phyloP scores from a whole-genome alignment of 2,888 invertebrate species.

The Corbicula japonica region DNA sequence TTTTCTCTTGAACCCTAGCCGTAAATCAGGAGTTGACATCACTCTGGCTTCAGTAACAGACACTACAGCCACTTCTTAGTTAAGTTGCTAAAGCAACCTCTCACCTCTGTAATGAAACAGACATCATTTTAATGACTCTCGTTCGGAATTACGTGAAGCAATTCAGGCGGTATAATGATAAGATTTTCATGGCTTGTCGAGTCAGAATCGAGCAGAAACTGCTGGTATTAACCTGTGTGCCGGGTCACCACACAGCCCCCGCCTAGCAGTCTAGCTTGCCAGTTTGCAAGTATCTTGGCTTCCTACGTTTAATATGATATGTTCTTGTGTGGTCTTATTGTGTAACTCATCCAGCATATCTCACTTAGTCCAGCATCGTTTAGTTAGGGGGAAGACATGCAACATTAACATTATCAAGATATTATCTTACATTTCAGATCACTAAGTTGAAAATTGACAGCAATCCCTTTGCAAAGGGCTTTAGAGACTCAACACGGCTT shows the following conservation, averaged over 20 bases:
- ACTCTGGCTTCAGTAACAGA: slow-evolving; percentile 44
- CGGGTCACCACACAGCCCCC: slow-evolving; percentile 42
- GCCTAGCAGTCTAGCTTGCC: slow-evolving; percentile 32
- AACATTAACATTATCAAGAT: slow-evolving; percentile 38
- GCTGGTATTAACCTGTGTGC: slow-evolving; percentile 38
- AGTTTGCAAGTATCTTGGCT: slow-evolving; percentile 7
- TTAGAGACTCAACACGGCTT: slow-evolving; percentile 97
- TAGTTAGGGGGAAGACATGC: slow-evolving; percentile 29
- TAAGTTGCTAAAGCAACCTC: slow-evolving; percentile 41
- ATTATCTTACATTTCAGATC: slow-evolving; percentile 89
- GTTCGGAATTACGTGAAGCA: slow-evolving; percentile 37
- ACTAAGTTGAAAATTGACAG: slow-evolving; percentile 99
- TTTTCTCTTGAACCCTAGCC: slow-evolving; percentile 38
- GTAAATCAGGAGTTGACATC: slow-evolving; percentile 52
- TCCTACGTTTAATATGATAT: neutral
- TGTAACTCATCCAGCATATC: slow-evolving; percentile 31
- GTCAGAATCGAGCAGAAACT: slow-evolving; percentile 29
- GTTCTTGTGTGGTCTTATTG: slow-evolving; percentile 32
- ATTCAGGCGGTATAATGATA: slow-evolving; percentile 36
- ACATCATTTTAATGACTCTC: slow-evolving; percentile 41
- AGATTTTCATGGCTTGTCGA: slow-evolving; percentile 43
- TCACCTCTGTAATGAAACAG: slow-evolving; percentile 44
- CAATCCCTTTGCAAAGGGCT: slow-evolving; percentile 99
- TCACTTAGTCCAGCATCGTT: slow-evolving; percentile 16
- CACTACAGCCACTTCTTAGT: slow-evolving; percentile 36